Evolutionary conservation across 2,113 vertebrate genomes (phyloP), one percentile per base, ranked within the genome.

Genomic region (Holacanthus passer): DNA sequence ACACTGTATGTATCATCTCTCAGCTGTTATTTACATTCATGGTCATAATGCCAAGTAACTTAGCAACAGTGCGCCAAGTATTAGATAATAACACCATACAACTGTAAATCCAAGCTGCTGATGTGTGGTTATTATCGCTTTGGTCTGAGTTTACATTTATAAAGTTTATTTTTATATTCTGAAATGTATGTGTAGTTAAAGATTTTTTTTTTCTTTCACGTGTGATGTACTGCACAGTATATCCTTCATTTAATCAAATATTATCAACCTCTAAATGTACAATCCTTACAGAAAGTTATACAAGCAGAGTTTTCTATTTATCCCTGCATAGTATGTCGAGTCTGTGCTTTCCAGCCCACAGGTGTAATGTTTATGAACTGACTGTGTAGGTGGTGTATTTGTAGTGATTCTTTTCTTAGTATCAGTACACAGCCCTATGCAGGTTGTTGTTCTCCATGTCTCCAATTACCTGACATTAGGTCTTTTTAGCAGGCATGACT

Each of bases 111-210:
- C 86, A 92, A 94, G 86, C 89, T 94, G 90, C 91, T 94, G 91
- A 87, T 90, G 89, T 90, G 84, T 94, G 80, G 87, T 88, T 92
- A 84, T 83, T 91, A 82, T 93, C 31, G 76, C 85, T 94, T 90
- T 91, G 89, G 89, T 85, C 85, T 86, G 73, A 80, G 86, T 87
- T 90, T 93, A 93, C 91, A 89, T 91, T 89, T 83, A 83, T 41
- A 94, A 87, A 93, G 72, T 86, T 92, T 95, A 94, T 93, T 95
- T 95, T 94, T 95, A 84, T 95, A 95, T 93, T 90, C 87, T 87
- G 58, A 87, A 85, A 77, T 92, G 47, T 90, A 66, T 71, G 58
- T 87, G 75, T 88, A 62, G 70, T 77, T 73, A 65, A 73, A 79
- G 53, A 79, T 86, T 79, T 77, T 45, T 55, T 63, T 59, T 50